Percentiles rank a stretch among this genome's conserved stretches.
These are phyloP conservation scores for Pecten maximus DNA, from an alignment of 2,888 invertebrate genomes.

Conservation along the genomic window DNA sequence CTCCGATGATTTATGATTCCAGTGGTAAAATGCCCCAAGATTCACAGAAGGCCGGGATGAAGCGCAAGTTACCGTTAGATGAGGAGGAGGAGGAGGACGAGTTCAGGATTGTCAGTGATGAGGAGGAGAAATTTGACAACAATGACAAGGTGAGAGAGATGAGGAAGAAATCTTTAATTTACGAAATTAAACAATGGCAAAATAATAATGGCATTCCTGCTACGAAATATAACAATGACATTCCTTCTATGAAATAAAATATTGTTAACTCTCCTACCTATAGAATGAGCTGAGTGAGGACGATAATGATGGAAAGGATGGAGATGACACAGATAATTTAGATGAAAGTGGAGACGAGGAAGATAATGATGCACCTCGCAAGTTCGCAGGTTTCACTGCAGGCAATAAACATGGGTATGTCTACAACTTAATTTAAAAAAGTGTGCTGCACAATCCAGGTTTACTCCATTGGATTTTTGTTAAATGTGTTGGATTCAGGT, in stretches of 20 bases:
- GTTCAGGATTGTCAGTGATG: constrained; percentile 75
- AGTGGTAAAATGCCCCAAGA: constrained; percentile 41
- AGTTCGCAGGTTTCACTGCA: constrained; percentile 68
- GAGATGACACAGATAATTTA: constrained; percentile 52
- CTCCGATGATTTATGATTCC: background rate
- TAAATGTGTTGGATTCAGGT: no score
- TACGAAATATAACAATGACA: no score
- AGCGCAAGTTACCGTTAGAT: constrained; percentile 57
- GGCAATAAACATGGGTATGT: constrained; percentile 63
- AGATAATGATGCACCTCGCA: constrained; percentile 50
- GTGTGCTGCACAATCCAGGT: no score
- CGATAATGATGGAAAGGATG: constrained; percentile 48
- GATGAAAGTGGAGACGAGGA: constrained; percentile 37
- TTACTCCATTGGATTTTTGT: no score
- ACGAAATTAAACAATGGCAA: no score
- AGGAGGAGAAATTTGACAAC: constrained; percentile 64
- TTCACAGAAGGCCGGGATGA: constrained; percentile 55
- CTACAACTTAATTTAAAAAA: background rate
- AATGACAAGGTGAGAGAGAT: constrained; percentile 51
- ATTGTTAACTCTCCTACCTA: constrained; percentile 13
- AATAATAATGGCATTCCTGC: no score
- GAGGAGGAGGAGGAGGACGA: constrained; percentile 72
- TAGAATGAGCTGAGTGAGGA: constrained; percentile 60
- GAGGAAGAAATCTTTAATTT: background rate
- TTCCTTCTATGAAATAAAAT: background rate